A percentile compares a stretch with the other conserved stretches of the same genome.
phyloP scores from a whole-genome alignment of 1,140 invertebrate genomes.

The Zophobas atratus region DNA sequence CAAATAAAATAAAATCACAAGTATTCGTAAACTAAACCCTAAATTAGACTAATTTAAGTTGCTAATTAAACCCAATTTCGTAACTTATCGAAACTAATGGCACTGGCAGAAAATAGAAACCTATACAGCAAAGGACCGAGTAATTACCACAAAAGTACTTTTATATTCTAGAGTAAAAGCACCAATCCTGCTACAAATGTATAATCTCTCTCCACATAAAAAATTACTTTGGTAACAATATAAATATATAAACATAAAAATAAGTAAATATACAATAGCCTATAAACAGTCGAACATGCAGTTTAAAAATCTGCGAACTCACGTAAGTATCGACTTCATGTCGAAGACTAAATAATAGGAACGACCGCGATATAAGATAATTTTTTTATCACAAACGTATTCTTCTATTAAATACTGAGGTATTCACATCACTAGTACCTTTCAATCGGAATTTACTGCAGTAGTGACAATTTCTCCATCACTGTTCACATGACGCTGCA shows the following conservation, averaged over 20 bases:
- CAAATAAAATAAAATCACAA: constrained; percentile 35
- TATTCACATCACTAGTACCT: constrained; percentile 49
- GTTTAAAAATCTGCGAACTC: constrained; percentile 36
- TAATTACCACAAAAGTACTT: constrained; percentile 34
- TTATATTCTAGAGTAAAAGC: constrained; percentile 17
- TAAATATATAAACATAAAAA: constrained; percentile 55
- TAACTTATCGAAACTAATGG: constrained; percentile 43
- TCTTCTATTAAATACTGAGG: constrained; percentile 60
- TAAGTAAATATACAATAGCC: constrained; percentile 51
- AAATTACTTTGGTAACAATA: constrained; percentile 58
- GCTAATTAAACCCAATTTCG: constrained; percentile 26
- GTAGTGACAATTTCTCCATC: constrained; percentile 63
- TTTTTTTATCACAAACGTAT: constrained; percentile 61
- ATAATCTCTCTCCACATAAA: constrained; percentile 42
- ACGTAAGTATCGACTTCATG: constrained; percentile 48
- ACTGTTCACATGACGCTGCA: constrained; percentile 64
- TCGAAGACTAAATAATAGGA: constrained; percentile 54
- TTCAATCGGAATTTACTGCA: constrained; percentile 43
- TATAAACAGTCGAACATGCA: constrained; percentile 46
- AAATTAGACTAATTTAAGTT: constrained; percentile 28
- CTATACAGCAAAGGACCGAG: constrained; percentile 7
- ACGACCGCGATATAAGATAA: constrained; percentile 59
- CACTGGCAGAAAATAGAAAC: constrained; percentile 31
- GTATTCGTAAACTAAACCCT: constrained; percentile 8
- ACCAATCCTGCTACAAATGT: constrained; percentile 32